Percentiles rank a stretch among this genome's conserved stretches.
Conservation (phyloP, 2,888 invertebrate species). For the Philonicus albiceps region DNA sequence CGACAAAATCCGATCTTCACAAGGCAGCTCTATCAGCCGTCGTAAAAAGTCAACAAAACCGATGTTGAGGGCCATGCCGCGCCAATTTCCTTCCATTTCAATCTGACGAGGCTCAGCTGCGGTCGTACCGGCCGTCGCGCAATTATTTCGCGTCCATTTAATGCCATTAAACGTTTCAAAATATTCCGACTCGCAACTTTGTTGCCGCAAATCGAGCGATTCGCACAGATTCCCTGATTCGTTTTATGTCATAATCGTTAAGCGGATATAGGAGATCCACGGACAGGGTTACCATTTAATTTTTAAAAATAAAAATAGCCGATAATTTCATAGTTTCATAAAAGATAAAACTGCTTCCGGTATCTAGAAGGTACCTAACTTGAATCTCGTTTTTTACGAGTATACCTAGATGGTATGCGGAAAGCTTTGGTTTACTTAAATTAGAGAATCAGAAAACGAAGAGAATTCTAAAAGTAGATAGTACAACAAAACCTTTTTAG, state of each 20-base stretch:
- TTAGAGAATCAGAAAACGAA: too few species aligned
- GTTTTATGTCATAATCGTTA: conserved; percentile 32
- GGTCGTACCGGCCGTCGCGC: neutral
- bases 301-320: neutral
- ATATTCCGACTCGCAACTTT: conserved; percentile 18
- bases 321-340: neutral
- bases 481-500: too few species aligned
- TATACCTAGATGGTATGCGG: too few species aligned
- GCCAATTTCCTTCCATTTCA: neutral
- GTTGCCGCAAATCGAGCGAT: neutral
- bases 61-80: neutral
- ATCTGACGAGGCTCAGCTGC: neutral
- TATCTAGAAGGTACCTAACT: neutral
- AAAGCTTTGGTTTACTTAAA: too few species aligned
- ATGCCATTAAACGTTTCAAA: conserved; percentile 31
- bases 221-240: neutral
- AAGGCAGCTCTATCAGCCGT: neutral
- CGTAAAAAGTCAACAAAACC: conserved; percentile 31
- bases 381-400: neutral
- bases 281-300: neutral
- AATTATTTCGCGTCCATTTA: conserved; percentile 9
- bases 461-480: too few species aligned
- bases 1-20: conserved; percentile 24
- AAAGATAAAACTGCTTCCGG: neutral
- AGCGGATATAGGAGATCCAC: neutral